Evolutionary conservation across 2,113 vertebrate genomes (phyloP), one percentile per base, ranked within the genome.

Genomic region (Riparia riparia): DNA sequence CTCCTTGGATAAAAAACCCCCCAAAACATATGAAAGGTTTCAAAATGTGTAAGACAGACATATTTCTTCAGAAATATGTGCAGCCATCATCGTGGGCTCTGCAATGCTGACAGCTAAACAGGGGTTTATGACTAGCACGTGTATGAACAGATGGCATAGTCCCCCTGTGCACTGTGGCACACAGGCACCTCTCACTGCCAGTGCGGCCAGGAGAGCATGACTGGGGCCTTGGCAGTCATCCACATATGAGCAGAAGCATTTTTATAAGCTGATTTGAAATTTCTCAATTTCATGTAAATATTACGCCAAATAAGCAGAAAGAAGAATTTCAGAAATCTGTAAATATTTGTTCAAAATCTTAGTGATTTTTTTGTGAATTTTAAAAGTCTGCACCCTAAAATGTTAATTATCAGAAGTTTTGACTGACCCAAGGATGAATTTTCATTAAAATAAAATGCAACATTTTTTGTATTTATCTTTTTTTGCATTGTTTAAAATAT

Each of bases 401-500:
- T 53, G 1, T 57, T 31, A 57, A 32, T 18, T 90, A 45, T 57
- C 8, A 49, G 39, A 83, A 60, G 18, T 45, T 78, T 37, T 81
- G 47, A 64, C 57, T 68, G 49, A 66, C 26, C 29, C 14, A 54
- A 73, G 79, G 45, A 57, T 19, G 1, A 78, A 29, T 69, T 93
- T 84, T 60, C n/a, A 82, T 41, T 47, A 71, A 71, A 91, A 60
- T 22, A 65, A 82, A 87, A 77, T 60, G 39, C 10, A 79, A 53
- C 0, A 0, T 18, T 64, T 45, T 37, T 1, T 37, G 37, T 37
- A 37, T 37, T 9, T 31, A 12, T 53, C 3, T 53, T 66, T 76
- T 56, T 31, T 56, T 31, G 14, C 31, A 26, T 18, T 29, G 14
- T 56, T 83, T 63, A 24, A 63, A 77, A 5, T 29, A 22, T 17